Base-by-base conservation (phyloP, 2,797 vertebrate species). In the Glyptemys insculpta region DNA sequence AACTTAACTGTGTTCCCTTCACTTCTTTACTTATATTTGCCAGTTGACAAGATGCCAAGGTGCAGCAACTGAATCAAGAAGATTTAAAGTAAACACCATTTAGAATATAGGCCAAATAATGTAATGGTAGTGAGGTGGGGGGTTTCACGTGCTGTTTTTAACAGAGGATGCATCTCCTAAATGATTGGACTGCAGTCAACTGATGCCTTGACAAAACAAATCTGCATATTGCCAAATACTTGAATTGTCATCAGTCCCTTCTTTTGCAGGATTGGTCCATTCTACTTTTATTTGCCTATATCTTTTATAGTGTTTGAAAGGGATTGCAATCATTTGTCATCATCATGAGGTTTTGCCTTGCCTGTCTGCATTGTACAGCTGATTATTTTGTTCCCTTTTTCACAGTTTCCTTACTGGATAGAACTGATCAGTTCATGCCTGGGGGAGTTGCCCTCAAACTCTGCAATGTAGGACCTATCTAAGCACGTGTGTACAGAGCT, bases 81-180 rank as follows among this genome's bases (percentile, higher is more conserved):
- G 87, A 85, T 95, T 98, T 96, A 92, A 94, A 95, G 84, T 56
- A 97, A 97, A 97, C 62, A 82, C 49, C 44, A 47, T 82, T 87
- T 86, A 83, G 79, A 97, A 96, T 89, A 93, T 12, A 29, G 95
- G 86, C 81, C 91, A 96, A 97, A 87, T 74, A 91, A 19, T 18
- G 47, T 50, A 81, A 90, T 80, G 81, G 76, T 50, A 88, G 76
- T 1, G 15, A 94, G 25, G 79, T 84, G 79, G 78, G 88, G 62
- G 80, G 80, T 15, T 31, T 52, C 56, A 44, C 23, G 79, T 83
- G 41, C 78, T n/a, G 0, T 85, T 92, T 86, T 89, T 84, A 82
- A 92, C 18, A 87, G 65, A 89, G 8, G 29, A 29, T 78, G 34
- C 52, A 11, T 84, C 78, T 88, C 88, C 50, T 79, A 83, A 88